A percentile compares a stretch with the other conserved stretches of the same genome.
Conservation (phyloP, 2,888 invertebrate species). For the Platypus cylindrus region DNA sequence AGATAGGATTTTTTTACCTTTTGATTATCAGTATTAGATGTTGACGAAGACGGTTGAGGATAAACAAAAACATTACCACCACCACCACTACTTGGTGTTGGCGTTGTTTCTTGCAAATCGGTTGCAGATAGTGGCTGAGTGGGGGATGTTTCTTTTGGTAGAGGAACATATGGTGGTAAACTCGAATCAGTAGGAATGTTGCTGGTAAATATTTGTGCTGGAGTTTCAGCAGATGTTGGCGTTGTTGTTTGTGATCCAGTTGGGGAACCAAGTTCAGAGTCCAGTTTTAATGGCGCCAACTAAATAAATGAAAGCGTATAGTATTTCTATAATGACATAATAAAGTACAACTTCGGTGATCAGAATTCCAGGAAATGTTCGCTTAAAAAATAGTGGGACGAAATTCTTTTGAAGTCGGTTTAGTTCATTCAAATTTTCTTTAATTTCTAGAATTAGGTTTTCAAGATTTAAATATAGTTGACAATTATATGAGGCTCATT, state of each 20-base stretch:
- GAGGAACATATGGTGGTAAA: slow-evolving; percentile 11
- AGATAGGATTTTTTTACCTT: slow-evolving; percentile 2
- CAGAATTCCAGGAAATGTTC: too few relatives aligned
- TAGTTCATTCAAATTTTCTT: too few relatives aligned
- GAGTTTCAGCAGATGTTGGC: slow-evolving; percentile 6
- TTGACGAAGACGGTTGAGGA: slow-evolving; percentile 9
- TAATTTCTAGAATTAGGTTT: background rate
- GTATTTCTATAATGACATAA: background rate
- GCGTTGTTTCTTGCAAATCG: slow-evolving; percentile 20
- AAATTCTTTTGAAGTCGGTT: too few relatives aligned
- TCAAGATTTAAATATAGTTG: too few relatives aligned
- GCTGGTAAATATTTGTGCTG: slow-evolving; percentile 10
- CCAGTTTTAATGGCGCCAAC: slow-evolving; percentile 40
- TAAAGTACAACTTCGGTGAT: slow-evolving; percentile 3
- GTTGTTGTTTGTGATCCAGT: slow-evolving; percentile 7
- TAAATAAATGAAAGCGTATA: slow-evolving; percentile 16
- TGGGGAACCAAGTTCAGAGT: slow-evolving; percentile 27
- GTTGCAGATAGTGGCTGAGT: slow-evolving; percentile 7
- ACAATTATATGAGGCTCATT: too few relatives aligned
- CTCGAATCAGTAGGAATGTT: slow-evolving; percentile 12
- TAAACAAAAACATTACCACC: slow-evolving; percentile 22
- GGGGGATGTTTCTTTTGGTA: slow-evolving; percentile 12
- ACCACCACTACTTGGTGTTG: slow-evolving; percentile 14
- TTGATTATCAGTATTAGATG: slow-evolving; percentile 8
- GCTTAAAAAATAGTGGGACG: too few relatives aligned